Evolutionary conservation across 2,888 invertebrate species (phyloP).

Genomic region (Pachydiplax longipennis): DNA sequence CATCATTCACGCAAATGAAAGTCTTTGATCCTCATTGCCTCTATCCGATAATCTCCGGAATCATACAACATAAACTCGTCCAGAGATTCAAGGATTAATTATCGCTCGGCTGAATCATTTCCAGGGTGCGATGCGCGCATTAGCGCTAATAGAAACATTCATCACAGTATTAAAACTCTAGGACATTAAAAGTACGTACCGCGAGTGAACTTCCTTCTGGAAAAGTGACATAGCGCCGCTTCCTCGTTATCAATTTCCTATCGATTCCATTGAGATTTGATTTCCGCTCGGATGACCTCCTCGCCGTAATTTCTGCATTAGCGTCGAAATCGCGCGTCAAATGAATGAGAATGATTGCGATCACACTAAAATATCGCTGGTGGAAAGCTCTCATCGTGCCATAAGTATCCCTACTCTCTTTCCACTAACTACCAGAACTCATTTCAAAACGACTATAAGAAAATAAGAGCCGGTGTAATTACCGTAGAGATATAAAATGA

Average conservation of each 20-base stretch:
- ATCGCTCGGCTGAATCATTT: neutral
- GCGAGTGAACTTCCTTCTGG: constrained; percentile 70
- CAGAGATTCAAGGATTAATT: neutral
- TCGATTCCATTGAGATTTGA: neutral
- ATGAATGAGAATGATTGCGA: neutral
- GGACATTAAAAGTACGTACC: constrained; percentile 59
- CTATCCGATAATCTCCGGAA: neutral
- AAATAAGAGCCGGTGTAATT: too few relatives aligned
- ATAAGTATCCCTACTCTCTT: neutral
- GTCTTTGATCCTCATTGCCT: too few relatives aligned
- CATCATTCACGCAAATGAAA: too few relatives aligned
- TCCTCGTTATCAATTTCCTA: constrained; percentile 54
- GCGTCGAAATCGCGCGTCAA: neutral
- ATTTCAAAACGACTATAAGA: neutral
- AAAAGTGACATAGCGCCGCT: constrained; percentile 67
- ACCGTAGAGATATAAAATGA: too few relatives aligned
- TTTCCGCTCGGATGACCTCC: neutral
- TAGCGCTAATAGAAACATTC: neutral
- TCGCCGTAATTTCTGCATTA: neutral
- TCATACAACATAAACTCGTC: neutral
- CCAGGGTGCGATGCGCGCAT: neutral
- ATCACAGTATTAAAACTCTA: neutral
- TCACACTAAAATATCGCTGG: neutral
- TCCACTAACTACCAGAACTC: too few relatives aligned
- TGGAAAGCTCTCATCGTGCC: neutral